These are phyloP conservation scores for Pteronura brasiliensis DNA, from an alignment of 2,113 vertebrate genomes.

Conservation along the genomic window DNA sequence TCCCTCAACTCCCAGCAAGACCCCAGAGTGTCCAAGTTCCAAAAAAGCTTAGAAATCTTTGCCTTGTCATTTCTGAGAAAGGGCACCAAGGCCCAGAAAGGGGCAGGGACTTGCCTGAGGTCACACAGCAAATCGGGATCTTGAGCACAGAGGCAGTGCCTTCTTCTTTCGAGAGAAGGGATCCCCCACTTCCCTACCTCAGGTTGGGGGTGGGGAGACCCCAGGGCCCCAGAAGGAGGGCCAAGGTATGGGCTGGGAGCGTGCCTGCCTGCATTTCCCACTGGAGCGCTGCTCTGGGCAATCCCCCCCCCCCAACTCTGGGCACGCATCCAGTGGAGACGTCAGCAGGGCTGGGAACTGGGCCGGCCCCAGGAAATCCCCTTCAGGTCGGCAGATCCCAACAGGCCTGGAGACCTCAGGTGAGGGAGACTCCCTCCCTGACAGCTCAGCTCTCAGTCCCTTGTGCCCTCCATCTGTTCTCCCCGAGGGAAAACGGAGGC, in stretches of 20 bases:
- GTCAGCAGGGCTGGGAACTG: slow-evolving; percentile 64
- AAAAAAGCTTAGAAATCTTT: slow-evolving; percentile 21
- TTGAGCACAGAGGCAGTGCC: slow-evolving; percentile 1
- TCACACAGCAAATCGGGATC: slow-evolving; percentile 65
- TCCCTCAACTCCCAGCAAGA: neutral
- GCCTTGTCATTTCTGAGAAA: neutral
- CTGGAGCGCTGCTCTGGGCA: slow-evolving; percentile 21
- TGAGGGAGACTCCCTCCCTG: neutral
- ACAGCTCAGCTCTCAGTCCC: neutral
- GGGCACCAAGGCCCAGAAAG: slow-evolving; percentile 50
- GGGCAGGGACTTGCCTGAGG: slow-evolving; percentile 66
- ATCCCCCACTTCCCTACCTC: neutral
- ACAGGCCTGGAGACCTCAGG: slow-evolving; percentile 69
- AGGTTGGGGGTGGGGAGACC: neutral
- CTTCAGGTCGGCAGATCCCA: slow-evolving; percentile 69
- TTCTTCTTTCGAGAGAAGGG: slow-evolving; percentile 7
- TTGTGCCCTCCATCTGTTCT: neutral
- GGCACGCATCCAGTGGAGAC: slow-evolving; percentile 65
- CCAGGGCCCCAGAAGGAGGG: neutral
- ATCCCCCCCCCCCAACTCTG: neutral
- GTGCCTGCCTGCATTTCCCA: slow-evolving; percentile 37
- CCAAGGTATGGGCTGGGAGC: neutral
- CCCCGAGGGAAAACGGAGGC: neutral
- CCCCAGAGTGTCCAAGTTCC: neutral
- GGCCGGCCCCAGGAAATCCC: slow-evolving; percentile 76